These are phyloP conservation scores for Teleiodes luculella DNA, from an alignment of 2,888 invertebrate genomes.

Conservation along the genomic window DNA sequence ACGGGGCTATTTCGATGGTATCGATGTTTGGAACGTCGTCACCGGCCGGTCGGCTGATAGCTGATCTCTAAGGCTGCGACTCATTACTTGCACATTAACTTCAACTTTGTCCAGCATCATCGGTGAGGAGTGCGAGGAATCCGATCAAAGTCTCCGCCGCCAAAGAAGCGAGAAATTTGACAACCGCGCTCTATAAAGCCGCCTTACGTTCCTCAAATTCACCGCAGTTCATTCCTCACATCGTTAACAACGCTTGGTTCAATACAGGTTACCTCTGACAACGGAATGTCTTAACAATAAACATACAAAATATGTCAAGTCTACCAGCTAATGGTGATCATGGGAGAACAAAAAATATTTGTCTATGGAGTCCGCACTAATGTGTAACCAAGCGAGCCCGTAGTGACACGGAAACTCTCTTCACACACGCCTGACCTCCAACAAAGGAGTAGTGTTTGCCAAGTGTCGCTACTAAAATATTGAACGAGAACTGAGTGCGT, in stretches of 20 bases:
- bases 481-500: conserved; percentile 66
- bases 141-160: conserved; percentile 24
- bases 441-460: conserved; percentile 73
- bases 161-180: conserved; percentile 30
- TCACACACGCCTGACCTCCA: conserved; percentile 75
- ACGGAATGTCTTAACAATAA: conserved; percentile 49
- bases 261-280: conserved; percentile 23
- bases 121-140: conserved; percentile 21
- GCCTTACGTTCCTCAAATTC: conserved; percentile 22
- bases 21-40: conserved; percentile 56
- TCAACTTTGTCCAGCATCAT: conserved; percentile 20
- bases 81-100: conserved; percentile 38
- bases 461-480: conserved; percentile 76
- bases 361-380: conserved; percentile 58
- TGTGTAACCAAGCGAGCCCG: conserved; percentile 66
- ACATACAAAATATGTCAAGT: conserved; percentile 52
- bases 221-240: conserved; percentile 15
- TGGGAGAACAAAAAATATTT: conserved; percentile 73
- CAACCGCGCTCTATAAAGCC: conserved; percentile 17
- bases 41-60: conserved; percentile 44
- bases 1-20: conserved; percentile 49
- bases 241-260: conserved; percentile 25
- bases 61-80: conserved; percentile 46
- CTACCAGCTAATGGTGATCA: conserved; percentile 60
- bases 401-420: conserved; percentile 75